Evolutionary conservation across 2,888 invertebrate species (phyloP).

Genomic region (Leptogaster cylindrica): DNA sequence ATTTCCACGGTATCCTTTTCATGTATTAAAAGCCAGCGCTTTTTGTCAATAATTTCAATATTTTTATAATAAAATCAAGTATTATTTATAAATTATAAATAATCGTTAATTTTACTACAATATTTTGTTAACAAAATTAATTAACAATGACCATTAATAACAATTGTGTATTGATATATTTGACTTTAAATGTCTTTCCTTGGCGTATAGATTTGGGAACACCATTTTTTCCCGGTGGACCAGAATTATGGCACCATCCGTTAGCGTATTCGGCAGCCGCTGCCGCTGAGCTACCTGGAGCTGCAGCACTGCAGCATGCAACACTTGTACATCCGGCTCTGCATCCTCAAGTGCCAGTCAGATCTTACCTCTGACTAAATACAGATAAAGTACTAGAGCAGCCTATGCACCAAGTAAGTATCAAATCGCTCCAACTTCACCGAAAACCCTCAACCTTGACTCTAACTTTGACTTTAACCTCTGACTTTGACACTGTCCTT

Average conservation of each 20-base stretch:
- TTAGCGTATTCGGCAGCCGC: conserved; percentile 78
- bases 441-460: no score
- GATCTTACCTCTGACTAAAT: conserved; percentile 98
- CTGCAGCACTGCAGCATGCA: conserved; percentile 81
- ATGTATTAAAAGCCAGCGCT: conserved; percentile 34
- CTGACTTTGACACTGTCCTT: no score
- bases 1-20: background rate
- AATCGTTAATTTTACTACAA: no score
- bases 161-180: background rate
- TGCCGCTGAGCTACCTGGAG: conserved; percentile 81
- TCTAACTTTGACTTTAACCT: no score
- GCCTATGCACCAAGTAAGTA: conserved; percentile 62
- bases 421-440: no score
- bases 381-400: conserved; percentile 64
- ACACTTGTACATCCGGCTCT: conserved; percentile 95
- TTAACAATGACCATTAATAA: background rate
- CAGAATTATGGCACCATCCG: conserved; percentile 94
- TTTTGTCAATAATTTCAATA: conserved; percentile 34
- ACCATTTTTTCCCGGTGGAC: conserved; percentile 93
- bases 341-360: conserved; percentile 97
- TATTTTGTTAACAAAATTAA: no score
- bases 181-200: background rate
- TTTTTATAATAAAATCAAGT: background rate
- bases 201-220: conserved; percentile 88
- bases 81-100: background rate